These are phyloP conservation scores for Autographa pulchrina DNA, from an alignment of 2,888 invertebrate genomes.

Conservation along the genomic window DNA sequence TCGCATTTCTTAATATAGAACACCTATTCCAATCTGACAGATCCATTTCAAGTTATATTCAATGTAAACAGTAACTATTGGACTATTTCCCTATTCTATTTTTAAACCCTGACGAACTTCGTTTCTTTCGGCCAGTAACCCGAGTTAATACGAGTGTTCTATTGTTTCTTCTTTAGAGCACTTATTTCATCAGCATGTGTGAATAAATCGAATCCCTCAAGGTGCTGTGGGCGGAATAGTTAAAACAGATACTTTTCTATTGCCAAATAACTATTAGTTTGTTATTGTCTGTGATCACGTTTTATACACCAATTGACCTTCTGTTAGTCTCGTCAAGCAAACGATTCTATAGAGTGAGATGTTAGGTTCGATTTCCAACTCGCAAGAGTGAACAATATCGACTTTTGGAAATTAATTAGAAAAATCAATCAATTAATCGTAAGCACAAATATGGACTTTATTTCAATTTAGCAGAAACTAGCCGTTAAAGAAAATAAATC, in stretches of 20 bases:
- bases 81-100: not conserved
- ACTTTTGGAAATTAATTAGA: no score
- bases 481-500: no score
- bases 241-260: conserved; percentile 10
- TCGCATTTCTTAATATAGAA: no score
- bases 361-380: not conserved
- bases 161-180: conserved; percentile 31
- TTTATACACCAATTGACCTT: not conserved
- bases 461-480: no score
- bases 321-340: not conserved
- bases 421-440: no score
- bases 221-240: conserved; percentile 17
- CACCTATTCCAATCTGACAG: no score
- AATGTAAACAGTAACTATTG: not conserved
- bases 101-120: not conserved
- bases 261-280: conserved; percentile 9
- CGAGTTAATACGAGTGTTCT: conserved; percentile 23
- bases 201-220: conserved; percentile 33
- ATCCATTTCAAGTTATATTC: not conserved
- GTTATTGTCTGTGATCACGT: conserved; percentile 12
- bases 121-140: not conserved
- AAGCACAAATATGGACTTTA: no score
- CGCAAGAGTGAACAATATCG: no score
- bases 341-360: not conserved
- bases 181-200: conserved; percentile 33